Conservation (phyloP, 2,797 vertebrate genomes). For the Halcyon chelicuti region DNA sequence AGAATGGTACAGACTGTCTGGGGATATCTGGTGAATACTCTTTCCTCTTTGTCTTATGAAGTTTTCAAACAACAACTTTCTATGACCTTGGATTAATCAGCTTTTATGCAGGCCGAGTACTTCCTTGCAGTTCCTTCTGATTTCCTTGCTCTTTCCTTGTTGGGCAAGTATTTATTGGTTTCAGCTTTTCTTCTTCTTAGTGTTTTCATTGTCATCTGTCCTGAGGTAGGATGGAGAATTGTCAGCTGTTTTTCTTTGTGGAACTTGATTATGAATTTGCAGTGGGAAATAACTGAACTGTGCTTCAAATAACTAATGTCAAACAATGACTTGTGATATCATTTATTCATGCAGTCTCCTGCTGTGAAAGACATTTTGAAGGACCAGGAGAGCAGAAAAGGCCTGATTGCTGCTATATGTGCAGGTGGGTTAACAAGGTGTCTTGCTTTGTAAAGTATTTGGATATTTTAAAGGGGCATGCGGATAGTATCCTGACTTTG, state of each 20-base stretch:
- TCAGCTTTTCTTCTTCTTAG: background rate
- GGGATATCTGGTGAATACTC: background rate
- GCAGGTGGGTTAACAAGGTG: conserved; percentile 83
- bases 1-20: background rate
- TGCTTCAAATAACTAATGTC: background rate
- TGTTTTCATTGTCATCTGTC: background rate
- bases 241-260: background rate
- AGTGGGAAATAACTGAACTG: background rate
- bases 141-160: background rate
- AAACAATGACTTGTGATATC: background rate
- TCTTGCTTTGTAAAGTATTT: background rate
- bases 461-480: background rate
- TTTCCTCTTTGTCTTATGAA: background rate
- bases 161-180: background rate
- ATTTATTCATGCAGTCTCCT: conserved; percentile 81
- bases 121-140: background rate
- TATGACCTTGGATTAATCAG: background rate
- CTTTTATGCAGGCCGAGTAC: background rate
- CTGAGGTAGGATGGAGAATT: background rate
- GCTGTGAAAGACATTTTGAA: conserved; percentile 92
- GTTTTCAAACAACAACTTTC: background rate
- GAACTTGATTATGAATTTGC: background rate
- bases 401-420: conserved; percentile 97
- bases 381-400: conserved; percentile 92
- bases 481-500: background rate